Conservation (phyloP, 2,888 invertebrate genomes). For the Cabera pusaria region DNA sequence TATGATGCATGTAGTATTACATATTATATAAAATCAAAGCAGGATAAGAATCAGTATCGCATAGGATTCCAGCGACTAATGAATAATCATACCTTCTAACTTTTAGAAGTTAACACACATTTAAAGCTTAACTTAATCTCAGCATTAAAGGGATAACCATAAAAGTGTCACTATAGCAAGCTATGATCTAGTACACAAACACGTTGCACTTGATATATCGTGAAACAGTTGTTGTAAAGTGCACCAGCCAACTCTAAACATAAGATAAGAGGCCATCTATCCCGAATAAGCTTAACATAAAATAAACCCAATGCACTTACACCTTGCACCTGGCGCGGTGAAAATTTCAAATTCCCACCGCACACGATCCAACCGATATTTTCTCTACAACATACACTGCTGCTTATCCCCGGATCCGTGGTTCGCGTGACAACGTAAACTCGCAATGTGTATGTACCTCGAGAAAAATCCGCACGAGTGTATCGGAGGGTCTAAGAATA, state of each 20-base stretch:
- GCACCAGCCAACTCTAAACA: constrained; percentile 14
- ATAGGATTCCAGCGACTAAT: too few species aligned
- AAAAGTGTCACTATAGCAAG: too few species aligned
- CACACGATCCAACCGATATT: constrained; percentile 35
- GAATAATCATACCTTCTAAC: too few species aligned
- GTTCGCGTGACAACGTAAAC: constrained; percentile 48
- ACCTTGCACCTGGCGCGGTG: constrained; percentile 21
- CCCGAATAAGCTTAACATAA: constrained; percentile 21
- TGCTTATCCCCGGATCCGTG: constrained; percentile 39
- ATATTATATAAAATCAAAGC: too few species aligned
- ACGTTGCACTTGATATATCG: too few species aligned
- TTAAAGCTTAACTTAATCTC: too few species aligned
- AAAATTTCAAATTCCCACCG: constrained; percentile 41
- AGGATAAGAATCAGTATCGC: too few species aligned
- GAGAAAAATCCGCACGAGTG: constrained; percentile 31
- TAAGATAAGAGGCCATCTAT: constrained; percentile 22
- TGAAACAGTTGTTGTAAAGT: constrained; percentile 1
- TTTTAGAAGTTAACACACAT: too few species aligned
- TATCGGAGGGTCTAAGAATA: constrained; percentile 28
- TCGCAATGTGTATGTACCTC: constrained; percentile 44
- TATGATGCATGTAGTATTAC: too few species aligned
- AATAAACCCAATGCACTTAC: constrained; percentile 28
- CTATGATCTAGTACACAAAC: too few species aligned
- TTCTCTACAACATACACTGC: constrained; percentile 35
- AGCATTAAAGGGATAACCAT: too few species aligned